phyloP scores from a whole-genome alignment of 1,140 invertebrate species.

The Bradysia coprophila region DNA sequence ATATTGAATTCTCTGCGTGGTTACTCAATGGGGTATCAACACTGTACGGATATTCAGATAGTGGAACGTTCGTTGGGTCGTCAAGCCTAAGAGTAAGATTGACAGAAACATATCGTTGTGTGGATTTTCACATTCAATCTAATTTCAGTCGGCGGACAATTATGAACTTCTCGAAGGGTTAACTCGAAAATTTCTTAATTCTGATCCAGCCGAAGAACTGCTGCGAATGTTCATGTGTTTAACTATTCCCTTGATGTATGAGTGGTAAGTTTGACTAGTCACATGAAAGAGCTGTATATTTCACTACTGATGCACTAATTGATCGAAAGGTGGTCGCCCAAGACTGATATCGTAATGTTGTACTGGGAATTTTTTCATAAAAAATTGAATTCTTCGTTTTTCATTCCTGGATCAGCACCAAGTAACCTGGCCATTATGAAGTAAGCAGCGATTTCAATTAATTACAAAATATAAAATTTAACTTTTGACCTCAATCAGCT shows the following conservation, averaged over 20 bases:
- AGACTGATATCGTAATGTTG: conserved; percentile 13
- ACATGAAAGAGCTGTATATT: too few relatives aligned
- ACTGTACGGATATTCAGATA: conserved; percentile 6
- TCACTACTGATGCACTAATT: too few relatives aligned
- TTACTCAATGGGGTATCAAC: conserved; percentile 5
- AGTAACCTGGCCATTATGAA: conserved; percentile 11
- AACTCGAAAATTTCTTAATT: conserved; percentile 12
- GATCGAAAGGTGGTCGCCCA: conserved; percentile 8
- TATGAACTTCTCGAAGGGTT: conserved; percentile 6
- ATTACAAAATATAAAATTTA: too few relatives aligned
- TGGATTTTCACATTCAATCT: too few relatives aligned
- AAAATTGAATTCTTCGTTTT: conserved; percentile 14
- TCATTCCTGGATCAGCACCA: conserved; percentile 9
- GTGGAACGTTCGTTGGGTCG: conserved; percentile 5
- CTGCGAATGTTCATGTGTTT: conserved; percentile 13
- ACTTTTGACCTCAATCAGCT: too few relatives aligned
- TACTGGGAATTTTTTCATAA: conserved; percentile 21
- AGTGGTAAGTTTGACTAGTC: conserved; percentile 5
- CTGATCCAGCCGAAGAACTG: conserved; percentile 16
- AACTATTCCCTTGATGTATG: conserved; percentile 12
- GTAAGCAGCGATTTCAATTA: conserved; percentile 4
- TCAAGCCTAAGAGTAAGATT: neutral
- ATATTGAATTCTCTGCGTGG: conserved; percentile 7
- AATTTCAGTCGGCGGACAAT: too few relatives aligned
- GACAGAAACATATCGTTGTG: neutral